Evolutionary conservation across 2,797 vertebrate genomes (phyloP), one percentile per base, ranked within the genome.

Genomic region (Craterocephalus amniculus): DNA sequence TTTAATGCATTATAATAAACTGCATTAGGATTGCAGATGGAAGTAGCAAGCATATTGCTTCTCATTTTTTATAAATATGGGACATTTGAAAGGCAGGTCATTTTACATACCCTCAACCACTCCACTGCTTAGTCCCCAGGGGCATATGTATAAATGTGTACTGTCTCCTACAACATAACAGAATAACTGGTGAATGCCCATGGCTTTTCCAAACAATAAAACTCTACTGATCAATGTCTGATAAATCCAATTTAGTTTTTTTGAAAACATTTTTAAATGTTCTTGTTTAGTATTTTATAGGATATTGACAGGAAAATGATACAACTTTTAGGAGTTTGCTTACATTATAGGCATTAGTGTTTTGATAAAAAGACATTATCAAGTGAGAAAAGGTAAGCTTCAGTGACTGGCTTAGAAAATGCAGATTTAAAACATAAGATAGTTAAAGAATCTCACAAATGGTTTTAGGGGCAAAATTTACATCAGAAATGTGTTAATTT

Each of bases 1-100:
- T 49, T 38, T 62, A 74, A 76, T 66, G 64, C n/a, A 70, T 76
- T 81, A 79, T 72, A 74, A 85, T 81, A 65, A 72, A 79, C 61
- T 78, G 27, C 61, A 66, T 75, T 49, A 73, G 40, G 16, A 59
- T n/a, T 58, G 12, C 58, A 70, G 63, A 48, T 38, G n/a, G 48
- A 77, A 74, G 69, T 34, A 62, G 45, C 31, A 63, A 27, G 45
- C 45, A 60, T 29, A 60, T 74, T 63, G 70, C 20, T 72, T n/a
- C 18, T 40, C 67, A 58, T 62, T 55, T 18, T 58, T 20, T 22
- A 61, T 10, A 54, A 61, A 68, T 20, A 70, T 52, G n/a, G 40
- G 60, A 60, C 5, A 56, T 52, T 31, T 20, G 35, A 56, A 75
- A 49, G 31, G 51, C 54, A 45, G 10, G 29, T 60, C 13, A 59